phyloP scores from a whole-genome alignment of 2,797 vertebrate genomes.

The Ctenosaura bakeri region DNA sequence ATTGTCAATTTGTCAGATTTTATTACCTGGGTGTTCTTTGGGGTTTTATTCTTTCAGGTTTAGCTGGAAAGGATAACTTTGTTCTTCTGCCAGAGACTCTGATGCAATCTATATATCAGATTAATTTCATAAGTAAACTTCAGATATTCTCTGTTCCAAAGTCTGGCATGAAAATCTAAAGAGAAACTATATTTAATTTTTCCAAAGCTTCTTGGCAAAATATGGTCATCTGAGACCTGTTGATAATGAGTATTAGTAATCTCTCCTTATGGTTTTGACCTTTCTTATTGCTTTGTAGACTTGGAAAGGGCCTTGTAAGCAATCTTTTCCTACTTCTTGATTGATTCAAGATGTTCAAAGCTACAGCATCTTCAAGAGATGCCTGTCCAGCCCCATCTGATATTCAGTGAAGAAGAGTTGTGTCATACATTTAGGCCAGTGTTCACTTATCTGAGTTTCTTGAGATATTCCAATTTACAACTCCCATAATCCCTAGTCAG shows the following conservation, averaged over 20 bases:
- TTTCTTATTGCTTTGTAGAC: constrained; percentile 41
- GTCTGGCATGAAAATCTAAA: constrained; percentile 53
- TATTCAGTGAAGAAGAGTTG: background rate
- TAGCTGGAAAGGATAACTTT: constrained; percentile 56
- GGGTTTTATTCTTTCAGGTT: constrained; percentile 62
- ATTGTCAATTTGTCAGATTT: constrained; percentile 73
- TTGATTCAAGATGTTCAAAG: background rate
- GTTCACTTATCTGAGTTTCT: background rate
- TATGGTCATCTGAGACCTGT: constrained; percentile 46
- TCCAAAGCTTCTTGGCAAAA: constrained; percentile 39
- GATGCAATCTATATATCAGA: constrained; percentile 23
- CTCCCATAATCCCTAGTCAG: background rate
- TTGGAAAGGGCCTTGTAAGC: background rate
- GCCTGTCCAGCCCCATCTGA: background rate
- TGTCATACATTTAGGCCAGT: background rate
- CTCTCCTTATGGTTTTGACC: background rate
- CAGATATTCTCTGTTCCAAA: constrained; percentile 42
- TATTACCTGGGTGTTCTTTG: constrained; percentile 69
- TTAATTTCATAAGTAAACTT: constrained; percentile 68
- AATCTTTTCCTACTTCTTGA: background rate
- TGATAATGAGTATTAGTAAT: constrained; percentile 43
- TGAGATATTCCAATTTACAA: background rate
- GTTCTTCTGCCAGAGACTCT: constrained; percentile 48
- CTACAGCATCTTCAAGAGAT: background rate
- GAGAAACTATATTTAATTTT: constrained; percentile 60